These are phyloP conservation scores for Griposia aprilina DNA, from an alignment of 2,888 invertebrate genomes.

Conservation along the genomic window DNA sequence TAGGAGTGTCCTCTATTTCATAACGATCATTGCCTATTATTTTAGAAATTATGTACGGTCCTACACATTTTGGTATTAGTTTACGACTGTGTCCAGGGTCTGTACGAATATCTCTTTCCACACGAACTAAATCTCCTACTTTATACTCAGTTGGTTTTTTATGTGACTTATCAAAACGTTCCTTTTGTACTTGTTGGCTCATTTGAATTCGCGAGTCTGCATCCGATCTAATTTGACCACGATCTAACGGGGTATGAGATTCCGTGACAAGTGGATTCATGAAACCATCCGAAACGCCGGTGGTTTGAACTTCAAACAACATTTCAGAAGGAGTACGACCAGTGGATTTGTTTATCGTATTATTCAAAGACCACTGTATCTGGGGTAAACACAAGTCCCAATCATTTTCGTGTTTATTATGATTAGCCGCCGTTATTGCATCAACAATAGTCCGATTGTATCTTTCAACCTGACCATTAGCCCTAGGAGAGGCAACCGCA, in stretches of 20 bases:
- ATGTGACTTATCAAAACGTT: slow-evolving; percentile 19
- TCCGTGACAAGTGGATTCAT: slow-evolving; percentile 12
- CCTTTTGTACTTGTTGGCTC: slow-evolving; percentile 1
- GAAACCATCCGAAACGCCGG: neutral
- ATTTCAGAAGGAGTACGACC: slow-evolving; percentile 6
- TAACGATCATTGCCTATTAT: slow-evolving; percentile 1
- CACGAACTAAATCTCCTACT: slow-evolving; percentile 9
- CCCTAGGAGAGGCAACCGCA: neutral
- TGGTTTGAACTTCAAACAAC: slow-evolving; percentile 4
- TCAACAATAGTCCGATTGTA: too few relatives aligned
- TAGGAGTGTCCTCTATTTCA: slow-evolving; percentile 8
- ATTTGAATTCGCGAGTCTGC: neutral
- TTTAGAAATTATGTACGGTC: slow-evolving; percentile 7
- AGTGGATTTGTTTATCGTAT: neutral
- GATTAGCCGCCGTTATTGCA: neutral
- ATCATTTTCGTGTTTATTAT: slow-evolving; percentile 3
- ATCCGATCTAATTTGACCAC: slow-evolving; percentile 6
- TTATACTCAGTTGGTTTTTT: slow-evolving; percentile 16
- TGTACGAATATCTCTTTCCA: slow-evolving; percentile 4
- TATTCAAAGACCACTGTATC: slow-evolving; percentile 10
- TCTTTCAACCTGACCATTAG: neutral
- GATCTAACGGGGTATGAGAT: slow-evolving; percentile 8
- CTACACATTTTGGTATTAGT: slow-evolving; percentile 10
- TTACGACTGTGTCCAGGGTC: slow-evolving; percentile 12
- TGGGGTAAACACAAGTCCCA: neutral